Evolutionary conservation across 2,888 invertebrate species (phyloP), one percentile per base, ranked within the genome.

Genomic region (Acanthococcus lagerstroemiae): DNA sequence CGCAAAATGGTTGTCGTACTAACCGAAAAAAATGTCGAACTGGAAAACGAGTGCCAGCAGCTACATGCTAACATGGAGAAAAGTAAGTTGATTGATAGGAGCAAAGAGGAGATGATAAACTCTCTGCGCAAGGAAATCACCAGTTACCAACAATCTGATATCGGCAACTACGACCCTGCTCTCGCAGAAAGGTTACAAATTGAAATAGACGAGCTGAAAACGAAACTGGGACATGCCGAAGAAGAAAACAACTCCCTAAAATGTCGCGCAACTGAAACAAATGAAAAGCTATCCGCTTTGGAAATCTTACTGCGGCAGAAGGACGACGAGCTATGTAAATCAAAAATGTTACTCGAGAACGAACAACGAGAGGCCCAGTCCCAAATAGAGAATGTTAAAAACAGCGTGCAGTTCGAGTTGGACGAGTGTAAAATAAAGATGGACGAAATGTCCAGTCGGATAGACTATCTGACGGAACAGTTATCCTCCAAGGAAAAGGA

Each of bases 181-280:
- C 44, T 44, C 9, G 25, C 37, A 80, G 83, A 0, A 81, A 81
- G 72, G 79, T 83, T 55, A 82, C 82, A 70, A 81, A 81, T 22
- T 54, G 81, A 83, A 74, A 74, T 82, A n/a, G 80, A 81, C 2
- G 77, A 77, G 46, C 73, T 83, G 58, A 79, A 78, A 55, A 78
- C 79, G 1, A 81, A 82, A 71, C 72, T 83, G 66, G 79, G 80
- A 70, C 74, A 81, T 69, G 77, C 81, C 0, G 79, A 80, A 71
- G 65, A 69, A 21, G 48, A 67, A 25, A 30, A 54, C n/a, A 66
- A 65, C 22, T 58, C 60, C 24, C 12, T 46, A 6, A 58, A 68
- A 69, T 46, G 56, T 25, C n/a, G 69, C 68, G 12, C 56, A 21
- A 19, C 65, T 65, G 61, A 66, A 66, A 46, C 66, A 63, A 54